phyloP scores from a whole-genome alignment of 2,888 invertebrate species.

The Diogma glabrata region DNA sequence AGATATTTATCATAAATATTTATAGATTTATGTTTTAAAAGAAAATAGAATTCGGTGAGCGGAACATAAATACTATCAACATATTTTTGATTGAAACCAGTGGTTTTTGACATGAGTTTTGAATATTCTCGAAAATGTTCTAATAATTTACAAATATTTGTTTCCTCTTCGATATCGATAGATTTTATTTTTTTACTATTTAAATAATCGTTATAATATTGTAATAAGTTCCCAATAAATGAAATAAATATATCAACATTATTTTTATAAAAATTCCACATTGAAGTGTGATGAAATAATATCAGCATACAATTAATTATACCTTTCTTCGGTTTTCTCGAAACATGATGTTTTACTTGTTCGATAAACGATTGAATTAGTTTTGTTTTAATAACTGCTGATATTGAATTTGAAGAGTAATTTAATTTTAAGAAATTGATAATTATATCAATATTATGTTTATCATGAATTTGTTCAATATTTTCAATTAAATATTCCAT shows the following conservation, averaged over 20 bases:
- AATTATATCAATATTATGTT: slow-evolving; percentile 10
- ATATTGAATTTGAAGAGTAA: slow-evolving; percentile 21
- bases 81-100: not conserved
- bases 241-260: slow-evolving; percentile 6
- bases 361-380: not conserved
- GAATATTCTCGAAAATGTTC: slow-evolving; percentile 3
- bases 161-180: not conserved
- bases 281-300: slow-evolving; percentile 6
- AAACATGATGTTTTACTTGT: not conserved
- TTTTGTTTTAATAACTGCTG: slow-evolving; percentile 20
- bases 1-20: not conserved
- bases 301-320: not conserved
- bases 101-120: not conserved
- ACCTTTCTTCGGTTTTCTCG: not conserved
- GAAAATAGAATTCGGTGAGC: not conserved
- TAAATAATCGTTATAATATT: not conserved
- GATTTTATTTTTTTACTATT: too few species aligned
- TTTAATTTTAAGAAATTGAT: slow-evolving; percentile 23
- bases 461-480: slow-evolving; percentile 1
- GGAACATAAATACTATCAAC: not conserved
- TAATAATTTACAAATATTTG: not conserved
- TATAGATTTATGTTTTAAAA: not conserved
- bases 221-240: not conserved
- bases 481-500: slow-evolving; percentile 27
- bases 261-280: slow-evolving; percentile 14